Percentiles rank a stretch among this genome's conserved stretches.
phyloP scores from a whole-genome alignment of 1,140 invertebrate species.

The Aporrectodea caliginosa region DNA sequence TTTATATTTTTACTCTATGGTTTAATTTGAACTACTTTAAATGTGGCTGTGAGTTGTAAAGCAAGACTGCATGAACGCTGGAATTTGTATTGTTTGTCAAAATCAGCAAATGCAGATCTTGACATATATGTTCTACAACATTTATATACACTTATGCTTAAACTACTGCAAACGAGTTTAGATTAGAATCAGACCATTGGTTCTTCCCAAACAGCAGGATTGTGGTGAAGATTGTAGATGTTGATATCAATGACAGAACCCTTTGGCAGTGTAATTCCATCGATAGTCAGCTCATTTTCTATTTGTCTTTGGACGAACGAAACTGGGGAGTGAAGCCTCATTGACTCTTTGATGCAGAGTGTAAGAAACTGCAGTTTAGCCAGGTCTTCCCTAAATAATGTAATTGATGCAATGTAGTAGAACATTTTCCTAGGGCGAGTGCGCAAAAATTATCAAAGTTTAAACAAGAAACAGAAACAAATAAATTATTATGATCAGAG shows the following conservation, averaged over 20 bases:
- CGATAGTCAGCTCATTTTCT: conserved; percentile 62
- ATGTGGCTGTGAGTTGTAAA: no score
- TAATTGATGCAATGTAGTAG: no score
- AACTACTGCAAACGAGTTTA: background rate
- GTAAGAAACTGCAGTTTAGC: conserved; percentile 49
- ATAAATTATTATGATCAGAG: background rate
- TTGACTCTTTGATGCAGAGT: conserved; percentile 52
- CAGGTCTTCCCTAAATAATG: conserved; percentile 39
- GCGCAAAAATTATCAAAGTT: background rate
- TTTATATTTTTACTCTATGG: no score
- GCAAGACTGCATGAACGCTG: no score
- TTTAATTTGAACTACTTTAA: no score
- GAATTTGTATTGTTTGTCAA: background rate
- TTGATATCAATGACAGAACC: conserved; percentile 33
- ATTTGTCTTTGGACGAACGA: conserved; percentile 70
- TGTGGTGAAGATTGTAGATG: conserved; percentile 46
- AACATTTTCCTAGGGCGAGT: no score
- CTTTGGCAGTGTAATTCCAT: conserved; percentile 36
- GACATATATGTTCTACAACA: background rate
- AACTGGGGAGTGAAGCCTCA: conserved; percentile 51
- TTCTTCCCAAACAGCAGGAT: conserved; percentile 42
- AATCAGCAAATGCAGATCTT: background rate
- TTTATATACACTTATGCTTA: background rate
- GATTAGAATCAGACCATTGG: conserved; percentile 17
- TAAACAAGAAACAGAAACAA: background rate